A percentile compares a stretch with the other conserved stretches of the same genome.
phyloP scores from a whole-genome alignment of 2,888 invertebrate species.

The Callinectes sapidus region DNA sequence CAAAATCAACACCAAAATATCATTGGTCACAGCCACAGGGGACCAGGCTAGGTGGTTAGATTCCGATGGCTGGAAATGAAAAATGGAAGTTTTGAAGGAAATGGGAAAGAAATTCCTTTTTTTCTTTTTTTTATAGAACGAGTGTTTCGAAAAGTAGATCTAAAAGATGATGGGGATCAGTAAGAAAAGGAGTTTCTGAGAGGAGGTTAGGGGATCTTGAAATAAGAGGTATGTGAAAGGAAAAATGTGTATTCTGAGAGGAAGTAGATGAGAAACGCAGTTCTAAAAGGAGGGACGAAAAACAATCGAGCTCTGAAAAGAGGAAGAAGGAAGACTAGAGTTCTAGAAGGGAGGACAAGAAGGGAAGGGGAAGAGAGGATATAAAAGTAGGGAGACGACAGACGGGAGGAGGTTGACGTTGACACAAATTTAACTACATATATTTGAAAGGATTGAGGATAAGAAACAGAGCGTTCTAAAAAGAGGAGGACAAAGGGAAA shows the following conservation, averaged over 20 bases:
- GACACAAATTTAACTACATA: too few relatives aligned
- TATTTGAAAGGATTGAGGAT: too few relatives aligned
- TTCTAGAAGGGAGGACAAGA: neutral
- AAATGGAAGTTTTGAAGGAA: neutral
- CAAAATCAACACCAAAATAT: neutral
- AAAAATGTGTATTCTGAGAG: neutral
- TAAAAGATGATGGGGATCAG: neutral
- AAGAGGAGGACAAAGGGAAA: too few relatives aligned
- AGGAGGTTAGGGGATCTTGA: neutral
- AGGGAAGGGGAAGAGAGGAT: neutral
- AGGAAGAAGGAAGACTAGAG: neutral
- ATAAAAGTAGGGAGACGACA: neutral
- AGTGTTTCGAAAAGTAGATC: too few relatives aligned
- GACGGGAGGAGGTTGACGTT: too few relatives aligned
- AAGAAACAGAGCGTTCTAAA: neutral
- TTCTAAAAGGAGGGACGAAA: neutral
- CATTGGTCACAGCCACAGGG: constrained; percentile 9
- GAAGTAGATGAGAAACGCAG: neutral
- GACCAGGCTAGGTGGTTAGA: neutral
- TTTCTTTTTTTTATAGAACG: too few relatives aligned
- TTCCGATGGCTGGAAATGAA: neutral
- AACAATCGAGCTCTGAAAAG: neutral
- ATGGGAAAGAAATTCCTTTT: too few relatives aligned
- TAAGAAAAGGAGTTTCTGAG: neutral
- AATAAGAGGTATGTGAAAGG: neutral